Base-by-base conservation (phyloP, 2,888 invertebrate species). In the Chrysina gloriosa region DNA sequence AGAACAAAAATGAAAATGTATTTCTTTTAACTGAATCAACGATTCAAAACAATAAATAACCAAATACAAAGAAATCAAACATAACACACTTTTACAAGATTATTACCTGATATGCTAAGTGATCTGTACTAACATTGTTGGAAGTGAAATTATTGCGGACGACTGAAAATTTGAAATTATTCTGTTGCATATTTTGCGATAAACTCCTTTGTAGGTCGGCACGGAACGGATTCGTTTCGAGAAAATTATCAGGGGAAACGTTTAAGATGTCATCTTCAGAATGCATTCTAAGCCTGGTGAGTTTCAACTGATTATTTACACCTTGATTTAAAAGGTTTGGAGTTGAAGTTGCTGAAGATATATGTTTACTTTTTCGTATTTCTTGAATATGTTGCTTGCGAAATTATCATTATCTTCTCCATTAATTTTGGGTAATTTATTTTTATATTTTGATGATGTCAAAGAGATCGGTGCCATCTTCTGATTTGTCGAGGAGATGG, bases 301-400 rank as follows among this genome's bases (percentile, higher is more conserved):
- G 25, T n/a, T 23, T 29, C 25, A 36, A 36, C 9, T 64, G 14
- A 16, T 64, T 19, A 34, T 1, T 25, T 0, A n/a, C 19, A 47
- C 31, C 4, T 21, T 66, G 56, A 11, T 45, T 42, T 7, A 58
- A 19, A 29, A 66, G 47, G 48, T 58, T 66, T 25, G 66, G 56
- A 34, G 66, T 66, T 21, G 66, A 66, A 14, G 25, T 21, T 1
- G 66, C 58, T 6, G 34, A 25, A 14, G 39, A 27, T 11, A 56
- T 45, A 23, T 66, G 54, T 5, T 64, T n/a, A 16, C 36, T 21
- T 66, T 52, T 42, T 68, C 68, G 39, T 65, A 68, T 25, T 58
- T 68, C 50, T 68, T 68, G 23, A 68, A 68, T 21, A 68, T 56
- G 25, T 65, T 61, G 31, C 52, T 31, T 0, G 61, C 68, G 21